A percentile compares a stretch with the other conserved stretches of the same genome.
Conservation (phyloP, 2,113 vertebrate genomes). For the Coregonus clupeaformis region DNA sequence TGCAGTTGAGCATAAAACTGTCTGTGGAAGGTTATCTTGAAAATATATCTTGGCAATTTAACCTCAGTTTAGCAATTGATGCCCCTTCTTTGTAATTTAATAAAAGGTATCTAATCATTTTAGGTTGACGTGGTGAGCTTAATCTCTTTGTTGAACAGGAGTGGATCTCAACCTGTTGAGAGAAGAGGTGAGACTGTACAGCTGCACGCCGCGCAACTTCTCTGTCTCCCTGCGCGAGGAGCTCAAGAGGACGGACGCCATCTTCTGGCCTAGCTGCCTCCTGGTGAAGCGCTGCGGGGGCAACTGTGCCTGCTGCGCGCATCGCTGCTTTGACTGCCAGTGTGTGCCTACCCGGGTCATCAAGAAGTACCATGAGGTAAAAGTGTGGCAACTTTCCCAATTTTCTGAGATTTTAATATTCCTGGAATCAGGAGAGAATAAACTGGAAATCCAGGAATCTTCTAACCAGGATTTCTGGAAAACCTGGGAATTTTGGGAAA, state of each 20-base stretch:
- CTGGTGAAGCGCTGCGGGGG: constrained; percentile 96
- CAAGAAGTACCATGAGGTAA: constrained; percentile 95
- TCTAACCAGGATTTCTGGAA: too few species aligned
- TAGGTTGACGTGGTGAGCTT: too few species aligned
- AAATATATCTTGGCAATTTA: not conserved
- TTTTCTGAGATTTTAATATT: not conserved
- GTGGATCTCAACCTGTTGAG: constrained; percentile 90
- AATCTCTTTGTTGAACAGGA: constrained; percentile 52
- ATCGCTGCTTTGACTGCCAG: constrained; percentile 89
- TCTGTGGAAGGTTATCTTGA: not conserved
- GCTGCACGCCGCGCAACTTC: constrained; percentile 95
- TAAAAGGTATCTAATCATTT: too few species aligned
- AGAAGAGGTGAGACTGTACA: constrained; percentile 91
- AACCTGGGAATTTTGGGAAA: too few species aligned
- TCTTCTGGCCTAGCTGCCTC: constrained; percentile 97
- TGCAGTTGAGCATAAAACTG: not conserved
- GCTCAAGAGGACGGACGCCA: constrained; percentile 88
- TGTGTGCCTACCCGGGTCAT: constrained; percentile 86
- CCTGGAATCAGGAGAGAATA: too few species aligned
- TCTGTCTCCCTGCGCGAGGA: constrained; percentile 93
- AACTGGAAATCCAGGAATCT: too few species aligned
- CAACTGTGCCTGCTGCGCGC: constrained; percentile 94
- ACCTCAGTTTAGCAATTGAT: too few species aligned
- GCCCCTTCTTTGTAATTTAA: not conserved
- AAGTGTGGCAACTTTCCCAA: not conserved